These are phyloP conservation scores for Orchesella cincta DNA, from an alignment of 1,140 invertebrate genomes.

Conservation along the genomic window DNA sequence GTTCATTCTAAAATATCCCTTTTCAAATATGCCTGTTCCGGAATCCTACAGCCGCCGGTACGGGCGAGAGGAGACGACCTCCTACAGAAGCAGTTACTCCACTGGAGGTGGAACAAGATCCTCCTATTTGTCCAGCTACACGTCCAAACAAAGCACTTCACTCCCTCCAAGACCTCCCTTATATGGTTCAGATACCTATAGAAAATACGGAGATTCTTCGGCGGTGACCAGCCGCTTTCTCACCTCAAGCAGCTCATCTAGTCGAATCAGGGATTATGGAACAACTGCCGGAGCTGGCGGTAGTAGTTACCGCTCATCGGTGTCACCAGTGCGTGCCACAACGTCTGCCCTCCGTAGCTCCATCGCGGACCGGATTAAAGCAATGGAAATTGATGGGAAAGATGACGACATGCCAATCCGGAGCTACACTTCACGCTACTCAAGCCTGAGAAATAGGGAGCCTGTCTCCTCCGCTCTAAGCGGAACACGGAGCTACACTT, in stretches of 20 bases:
- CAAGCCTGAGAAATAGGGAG: not conserved
- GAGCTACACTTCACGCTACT: slow-evolving; percentile 1
- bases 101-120: slow-evolving; percentile 6
- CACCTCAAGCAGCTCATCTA: not conserved
- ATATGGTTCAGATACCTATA: slow-evolving; percentile 29
- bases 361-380: slow-evolving; percentile 43
- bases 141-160: slow-evolving; percentile 36
- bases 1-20: not conserved
- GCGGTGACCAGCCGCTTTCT: slow-evolving; percentile 32
- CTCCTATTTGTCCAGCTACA: slow-evolving; percentile 38
- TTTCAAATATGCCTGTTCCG: slow-evolving; percentile 46
- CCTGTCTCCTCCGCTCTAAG: not conserved
- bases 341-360: slow-evolving; percentile 32
- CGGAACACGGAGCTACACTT: not conserved
- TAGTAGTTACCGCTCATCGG: slow-evolving; percentile 35
- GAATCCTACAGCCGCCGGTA: slow-evolving; percentile 42
- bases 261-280: slow-evolving; percentile 22
- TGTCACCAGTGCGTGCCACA: slow-evolving; percentile 42
- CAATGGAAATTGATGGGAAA: slow-evolving; percentile 33
- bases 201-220: slow-evolving; percentile 40
- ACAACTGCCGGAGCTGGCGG: slow-evolving; percentile 14
- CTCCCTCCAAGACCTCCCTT: slow-evolving; percentile 45
- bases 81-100: slow-evolving; percentile 16
- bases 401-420: slow-evolving; percentile 25
- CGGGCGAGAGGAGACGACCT: slow-evolving; percentile 42